Percentiles rank a stretch among this genome's conserved stretches.
Evolutionary conservation across 92 coral and sea anemone genomes (phyloP).

Genomic region (Umimayanthus kanabou): DNA sequence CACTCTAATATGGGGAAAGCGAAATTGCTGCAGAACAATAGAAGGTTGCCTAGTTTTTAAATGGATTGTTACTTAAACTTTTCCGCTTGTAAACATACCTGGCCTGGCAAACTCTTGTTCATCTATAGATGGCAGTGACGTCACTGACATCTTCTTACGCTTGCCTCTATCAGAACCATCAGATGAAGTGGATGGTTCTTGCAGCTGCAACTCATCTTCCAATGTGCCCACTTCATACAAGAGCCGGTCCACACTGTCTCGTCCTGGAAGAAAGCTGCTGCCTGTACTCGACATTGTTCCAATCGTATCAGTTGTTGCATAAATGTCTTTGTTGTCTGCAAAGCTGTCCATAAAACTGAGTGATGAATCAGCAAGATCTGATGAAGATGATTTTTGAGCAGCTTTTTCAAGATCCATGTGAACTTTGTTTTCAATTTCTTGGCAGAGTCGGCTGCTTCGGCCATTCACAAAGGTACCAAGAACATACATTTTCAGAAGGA

Average conservation of each 20-base stretch:
- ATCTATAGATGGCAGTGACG: constrained; percentile 52
- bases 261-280: constrained; percentile 61
- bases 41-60: no score
- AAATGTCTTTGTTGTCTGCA: constrained; percentile 62
- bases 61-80: no score
- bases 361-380: constrained; percentile 57
- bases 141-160: constrained; percentile 49
- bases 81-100: constrained; percentile 6
- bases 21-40: no score
- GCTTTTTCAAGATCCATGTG: constrained; percentile 76
- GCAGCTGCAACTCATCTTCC: constrained; percentile 39
- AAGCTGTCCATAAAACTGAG: constrained; percentile 72
- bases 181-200: background rate
- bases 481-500: constrained; percentile 95
- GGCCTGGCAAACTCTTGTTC: constrained; percentile 42
- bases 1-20: no score
- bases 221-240: constrained; percentile 72
- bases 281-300: constrained; percentile 78
- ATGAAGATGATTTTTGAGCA: constrained; percentile 53
- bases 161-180: constrained; percentile 18
- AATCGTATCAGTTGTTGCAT: constrained; percentile 66
- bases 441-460: constrained; percentile 81
- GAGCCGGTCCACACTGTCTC: constrained; percentile 84
- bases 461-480: constrained; percentile 97
- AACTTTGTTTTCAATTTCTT: constrained; percentile 88